Percentiles rank a stretch among this genome's conserved stretches.
Evolutionary conservation across 2,113 vertebrate genomes (phyloP).

Genomic region (Lagenorhynchus albirostris): DNA sequence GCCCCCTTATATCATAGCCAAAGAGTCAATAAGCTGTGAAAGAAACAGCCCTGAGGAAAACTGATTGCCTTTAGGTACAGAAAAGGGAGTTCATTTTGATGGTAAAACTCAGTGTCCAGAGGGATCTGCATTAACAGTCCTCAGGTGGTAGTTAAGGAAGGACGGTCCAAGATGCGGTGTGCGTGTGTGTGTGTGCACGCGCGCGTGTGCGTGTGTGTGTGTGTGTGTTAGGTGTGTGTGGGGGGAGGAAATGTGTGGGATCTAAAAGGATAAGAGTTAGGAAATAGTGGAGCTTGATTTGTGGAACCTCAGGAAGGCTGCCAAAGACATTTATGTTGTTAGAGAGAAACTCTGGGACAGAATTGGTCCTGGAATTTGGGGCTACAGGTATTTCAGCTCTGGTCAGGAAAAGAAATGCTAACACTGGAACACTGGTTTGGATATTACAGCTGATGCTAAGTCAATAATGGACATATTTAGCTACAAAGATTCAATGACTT

Average conservation of each 20-base stretch:
- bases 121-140: neutral
- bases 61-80: neutral
- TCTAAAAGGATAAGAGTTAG: neutral
- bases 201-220: too few relatives aligned
- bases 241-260: neutral
- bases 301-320: neutral
- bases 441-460: neutral
- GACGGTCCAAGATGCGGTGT: neutral
- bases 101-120: neutral
- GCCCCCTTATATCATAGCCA: neutral
- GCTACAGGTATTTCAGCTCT: neutral
- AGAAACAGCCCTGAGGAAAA: neutral
- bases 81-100: neutral
- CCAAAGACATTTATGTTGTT: neutral
- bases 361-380: neutral
- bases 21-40: neutral
- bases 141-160: neutral
- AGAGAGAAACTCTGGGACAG: neutral
- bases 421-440: too few relatives aligned
- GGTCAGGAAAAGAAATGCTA: neutral
- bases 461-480: neutral
- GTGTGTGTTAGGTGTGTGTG: neutral
- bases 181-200: too few relatives aligned
- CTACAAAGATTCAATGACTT: neutral
- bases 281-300: neutral